Base-by-base conservation (phyloP, 2,113 vertebrate species). In the Sphyrna mokarran region DNA sequence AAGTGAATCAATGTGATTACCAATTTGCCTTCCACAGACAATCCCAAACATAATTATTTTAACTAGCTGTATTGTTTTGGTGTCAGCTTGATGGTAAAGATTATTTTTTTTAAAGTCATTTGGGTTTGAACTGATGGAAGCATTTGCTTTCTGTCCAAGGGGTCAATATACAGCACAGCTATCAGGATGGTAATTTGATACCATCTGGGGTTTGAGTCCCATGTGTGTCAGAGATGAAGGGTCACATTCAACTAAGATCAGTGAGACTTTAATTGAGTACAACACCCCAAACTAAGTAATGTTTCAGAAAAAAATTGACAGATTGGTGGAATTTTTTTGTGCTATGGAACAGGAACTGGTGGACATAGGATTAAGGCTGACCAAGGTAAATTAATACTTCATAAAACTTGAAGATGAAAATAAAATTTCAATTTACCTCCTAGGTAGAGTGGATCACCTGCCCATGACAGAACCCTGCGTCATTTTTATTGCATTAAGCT, bases 141-240 rank as follows among this genome's bases (percentile, higher is more conserved):
- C 70, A 72, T 72, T 86, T 37, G 40, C 3, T 43, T 86, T 86
- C n/a, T 16, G 78, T 83, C 78, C 78, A 83, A 83, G 37, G 26
- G 37, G 33, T 16, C 37, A 33, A 37, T 13, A 83, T 83, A 8
- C 10, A 40, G 11, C 78, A 83, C 68, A 69, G 37, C 11, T 40
- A 29, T 83, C 78, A 83, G 78, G 78, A n/a, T 86, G 33, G 83
- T 86, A 40, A 86, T 86, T 86, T 86, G 83, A 86, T 86, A 43
- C 37, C 83, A 86, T 86, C 83, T 86, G 83, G 43, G 40, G 18
- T 40, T 43, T 40, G 83, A 86, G 83, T 37, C 20, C 37, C 5
- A 72, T 72, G 70, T 26, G 70, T 72, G 70, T 72, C 23, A 18
- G 33, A 86, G 83, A 86, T 86, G n/a, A 85, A 37, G 80, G 80